phyloP scores from a whole-genome alignment of 2,113 vertebrate species.

The Copsychus sechellarum region DNA sequence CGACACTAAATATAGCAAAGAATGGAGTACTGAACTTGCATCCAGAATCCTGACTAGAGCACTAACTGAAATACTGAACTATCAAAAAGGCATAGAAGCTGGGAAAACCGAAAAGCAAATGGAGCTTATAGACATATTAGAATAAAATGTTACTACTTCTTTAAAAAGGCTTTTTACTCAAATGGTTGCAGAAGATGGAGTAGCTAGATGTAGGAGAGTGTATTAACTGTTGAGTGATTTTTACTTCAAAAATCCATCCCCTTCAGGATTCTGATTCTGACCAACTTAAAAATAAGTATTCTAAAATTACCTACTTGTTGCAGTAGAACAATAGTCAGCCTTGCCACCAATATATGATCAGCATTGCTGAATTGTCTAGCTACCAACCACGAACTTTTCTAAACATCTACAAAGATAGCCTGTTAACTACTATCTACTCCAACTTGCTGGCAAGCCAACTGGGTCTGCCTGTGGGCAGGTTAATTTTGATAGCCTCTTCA shows the following conservation, averaged over 20 bases:
- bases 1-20: not conserved
- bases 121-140: not conserved
- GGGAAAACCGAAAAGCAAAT: not conserved
- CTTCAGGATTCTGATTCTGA: not conserved
- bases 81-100: not conserved
- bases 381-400: not conserved
- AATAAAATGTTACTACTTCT: not conserved
- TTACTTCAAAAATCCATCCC: not conserved
- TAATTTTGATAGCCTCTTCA: not conserved
- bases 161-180: not conserved
- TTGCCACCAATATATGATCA: not conserved
- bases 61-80: not conserved
- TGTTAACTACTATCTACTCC: not conserved
- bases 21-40: not conserved
- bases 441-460: not conserved
- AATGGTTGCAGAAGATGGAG: not conserved
- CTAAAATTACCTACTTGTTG: not conserved
- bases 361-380: not conserved
- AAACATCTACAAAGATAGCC: not conserved
- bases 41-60: not conserved
- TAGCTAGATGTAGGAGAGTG: not conserved
- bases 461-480: not conserved
- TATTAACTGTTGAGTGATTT: not conserved
- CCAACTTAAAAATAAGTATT: not conserved
- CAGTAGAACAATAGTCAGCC: not conserved